Evolutionary conservation across 2,113 vertebrate species (phyloP), one percentile per base, ranked within the genome.

Genomic region (Eptesicus fuscus): DNA sequence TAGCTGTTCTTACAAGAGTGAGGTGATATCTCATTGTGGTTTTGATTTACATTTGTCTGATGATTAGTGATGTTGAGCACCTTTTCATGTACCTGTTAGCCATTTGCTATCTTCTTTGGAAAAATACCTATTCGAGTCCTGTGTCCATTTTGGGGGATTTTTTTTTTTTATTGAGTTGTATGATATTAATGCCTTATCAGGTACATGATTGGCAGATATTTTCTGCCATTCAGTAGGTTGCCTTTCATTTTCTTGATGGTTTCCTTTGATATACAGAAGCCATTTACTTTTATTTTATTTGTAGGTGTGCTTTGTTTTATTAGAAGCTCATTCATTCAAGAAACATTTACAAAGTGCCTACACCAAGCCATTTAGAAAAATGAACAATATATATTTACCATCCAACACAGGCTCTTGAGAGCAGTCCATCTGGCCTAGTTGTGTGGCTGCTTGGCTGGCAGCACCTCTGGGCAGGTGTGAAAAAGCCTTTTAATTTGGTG

Each of bases 311-410:
- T 96, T 82, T 93, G 83, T 95, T 91, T 88, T 91, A 83, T 63
- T 78, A 53, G 78, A 96, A 88, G 93, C 40, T 53, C 94, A 35
- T 93, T 90, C 87, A 86, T 89, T 97, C 79, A 93, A 89, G 69
- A 86, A 94, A 89, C 94, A 93, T 95, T 93, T 86, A 91, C 87
- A 70, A 93, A 94, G 63, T 74, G 53, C 56, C 95, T 91, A 86
- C 53, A 92, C 25, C 12, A n/a, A 91, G 47, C 12, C 87, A 88
- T 87, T 91, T 93, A 59, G 85, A 91, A 89, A 93, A 89, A 53
- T 37, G 47, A 95, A 63, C 20, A 86, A 83, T 87, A 83, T 77
- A 28, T 63, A 91, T 93, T 70, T 73, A 47, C 88, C 47, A 32
- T 22, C 83, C 61, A 87, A 40, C 73, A n/a, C 35, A 30, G 56